phyloP scores from a whole-genome alignment of 2,113 vertebrate genomes.

The Zosterops borbonicus region DNA sequence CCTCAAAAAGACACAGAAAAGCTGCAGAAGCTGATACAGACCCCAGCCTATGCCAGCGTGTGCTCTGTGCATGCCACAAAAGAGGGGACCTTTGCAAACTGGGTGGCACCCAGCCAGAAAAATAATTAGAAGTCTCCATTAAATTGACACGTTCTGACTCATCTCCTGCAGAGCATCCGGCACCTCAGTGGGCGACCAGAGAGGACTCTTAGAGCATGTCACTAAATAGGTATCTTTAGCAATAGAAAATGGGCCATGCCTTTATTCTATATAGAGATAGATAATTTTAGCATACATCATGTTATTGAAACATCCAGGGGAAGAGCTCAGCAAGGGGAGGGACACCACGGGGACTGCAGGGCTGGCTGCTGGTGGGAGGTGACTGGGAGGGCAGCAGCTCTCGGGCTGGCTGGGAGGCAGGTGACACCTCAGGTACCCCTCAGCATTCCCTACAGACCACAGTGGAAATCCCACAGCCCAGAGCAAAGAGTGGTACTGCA shows the following conservation, averaged over 20 bases:
- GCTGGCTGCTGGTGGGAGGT: not conserved
- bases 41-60: not conserved
- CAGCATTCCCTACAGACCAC: not conserved
- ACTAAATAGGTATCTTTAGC: not conserved
- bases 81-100: not conserved
- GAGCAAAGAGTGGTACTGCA: not conserved
- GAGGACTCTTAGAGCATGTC: not conserved
- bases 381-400: not conserved
- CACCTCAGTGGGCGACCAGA: not conserved
- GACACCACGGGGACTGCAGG: not conserved
- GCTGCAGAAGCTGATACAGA: not conserved
- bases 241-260: not conserved
- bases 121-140: not conserved
- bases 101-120: not conserved
- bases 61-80: not conserved
- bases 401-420: not conserved
- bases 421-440: accelerated
- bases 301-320: not conserved
- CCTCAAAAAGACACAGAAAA: not conserved
- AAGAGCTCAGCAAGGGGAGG: not conserved
- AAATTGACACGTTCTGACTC: not conserved
- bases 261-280: not conserved
- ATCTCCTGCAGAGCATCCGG: not conserved
- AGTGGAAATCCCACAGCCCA: accelerated
- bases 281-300: not conserved